Percentiles rank a stretch among this genome's conserved stretches.
Conservation (phyloP, 2,888 invertebrate genomes). For the Capitulum mitella region DNA sequence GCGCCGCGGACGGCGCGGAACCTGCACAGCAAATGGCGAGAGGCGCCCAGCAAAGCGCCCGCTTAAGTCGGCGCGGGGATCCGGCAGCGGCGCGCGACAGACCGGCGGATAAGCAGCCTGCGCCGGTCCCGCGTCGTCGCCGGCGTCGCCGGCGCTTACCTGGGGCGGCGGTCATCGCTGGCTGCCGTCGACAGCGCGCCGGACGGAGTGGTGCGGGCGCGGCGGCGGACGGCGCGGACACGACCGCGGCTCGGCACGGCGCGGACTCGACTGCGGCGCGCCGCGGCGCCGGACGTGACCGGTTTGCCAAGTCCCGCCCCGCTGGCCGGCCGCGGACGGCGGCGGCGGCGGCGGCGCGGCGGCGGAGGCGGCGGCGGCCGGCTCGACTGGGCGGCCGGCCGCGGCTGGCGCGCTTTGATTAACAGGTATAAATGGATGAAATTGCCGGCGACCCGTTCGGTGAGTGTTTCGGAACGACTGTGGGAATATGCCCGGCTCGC, state of each 20-base stretch:
- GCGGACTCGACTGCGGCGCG: conserved; percentile 1
- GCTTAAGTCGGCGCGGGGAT: no score
- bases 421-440: conserved; percentile 14
- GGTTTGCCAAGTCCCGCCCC: conserved; percentile 21
- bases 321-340: not conserved
- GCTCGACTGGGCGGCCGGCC: not conserved
- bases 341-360: not conserved
- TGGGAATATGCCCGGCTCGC: not conserved
- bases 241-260: not conserved
- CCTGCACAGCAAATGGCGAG: no score
- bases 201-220: not conserved
- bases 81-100: no score
- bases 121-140: not conserved
- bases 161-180: not conserved
- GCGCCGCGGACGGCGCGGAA: no score
- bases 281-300: not conserved
- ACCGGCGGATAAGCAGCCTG: no score
- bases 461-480: not conserved
- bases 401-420: conserved; percentile 15
- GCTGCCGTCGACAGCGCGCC: not conserved
- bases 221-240: not conserved
- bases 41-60: no score
- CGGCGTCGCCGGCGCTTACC: not conserved
- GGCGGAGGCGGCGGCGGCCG: not conserved
- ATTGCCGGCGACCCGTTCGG: not conserved